These are phyloP conservation scores for Parapsyche elsis DNA, from an alignment of 1,140 invertebrate genomes.

Conservation along the genomic window DNA sequence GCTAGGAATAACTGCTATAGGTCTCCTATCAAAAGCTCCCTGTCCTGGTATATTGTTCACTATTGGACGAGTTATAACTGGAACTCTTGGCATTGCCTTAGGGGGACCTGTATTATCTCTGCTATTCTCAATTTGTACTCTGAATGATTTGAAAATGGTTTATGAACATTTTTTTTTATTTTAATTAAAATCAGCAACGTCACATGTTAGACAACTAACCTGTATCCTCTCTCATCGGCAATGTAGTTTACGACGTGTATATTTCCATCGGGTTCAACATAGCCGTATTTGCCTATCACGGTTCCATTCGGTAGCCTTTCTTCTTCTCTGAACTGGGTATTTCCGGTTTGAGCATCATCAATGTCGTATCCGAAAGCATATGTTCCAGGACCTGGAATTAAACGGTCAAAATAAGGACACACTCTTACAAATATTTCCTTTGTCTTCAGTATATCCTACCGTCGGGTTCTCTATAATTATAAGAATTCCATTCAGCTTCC, in stretches of 20 bases:
- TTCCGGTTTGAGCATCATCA: conserved; percentile 70
- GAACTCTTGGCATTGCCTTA: not conserved
- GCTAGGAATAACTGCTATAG: not conserved
- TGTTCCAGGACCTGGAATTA: conserved; percentile 68
- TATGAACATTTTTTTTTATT: not conserved
- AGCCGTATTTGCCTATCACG: conserved; percentile 75
- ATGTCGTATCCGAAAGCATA: conserved; percentile 78
- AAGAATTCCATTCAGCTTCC: conserved; percentile 42
- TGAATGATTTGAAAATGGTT: conserved; percentile 20
- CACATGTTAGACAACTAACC: conserved; percentile 60
- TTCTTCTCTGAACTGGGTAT: conserved; percentile 75
- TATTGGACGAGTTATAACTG: not conserved
- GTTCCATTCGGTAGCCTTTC: conserved; percentile 74
- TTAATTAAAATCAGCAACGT: not conserved
- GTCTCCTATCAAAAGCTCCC: not conserved
- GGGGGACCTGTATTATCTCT: conserved; percentile 2
- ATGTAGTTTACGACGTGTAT: conserved; percentile 70
- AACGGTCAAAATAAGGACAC: not conserved
- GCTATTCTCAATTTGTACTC: conserved; percentile 29
- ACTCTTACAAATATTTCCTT: not conserved
- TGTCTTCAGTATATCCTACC: conserved; percentile 27
- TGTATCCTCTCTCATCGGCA: conserved; percentile 74
- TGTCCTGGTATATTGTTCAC: not conserved
- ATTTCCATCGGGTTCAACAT: conserved; percentile 72
- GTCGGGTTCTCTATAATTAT: conserved; percentile 47